Conservation (phyloP, 2,888 invertebrate genomes). For the Imbricaverruca yamaguchii region DNA sequence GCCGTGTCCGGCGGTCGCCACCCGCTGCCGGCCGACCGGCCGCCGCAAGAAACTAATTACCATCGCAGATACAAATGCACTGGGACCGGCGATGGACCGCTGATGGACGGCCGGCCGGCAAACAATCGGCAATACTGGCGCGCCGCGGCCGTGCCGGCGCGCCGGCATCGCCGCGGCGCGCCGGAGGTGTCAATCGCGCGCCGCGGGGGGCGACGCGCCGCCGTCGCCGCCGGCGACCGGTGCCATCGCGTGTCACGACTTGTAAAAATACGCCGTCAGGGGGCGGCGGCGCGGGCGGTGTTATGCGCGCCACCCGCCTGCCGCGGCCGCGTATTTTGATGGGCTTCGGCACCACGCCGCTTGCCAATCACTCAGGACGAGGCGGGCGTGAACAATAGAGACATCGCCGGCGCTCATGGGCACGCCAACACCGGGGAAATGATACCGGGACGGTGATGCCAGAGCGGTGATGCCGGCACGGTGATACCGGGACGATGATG, state of each 20-base stretch:
- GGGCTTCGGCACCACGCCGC: neutral
- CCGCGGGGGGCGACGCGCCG: neutral
- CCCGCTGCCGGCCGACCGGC: neutral
- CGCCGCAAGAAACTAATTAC: slow-evolving; percentile 17
- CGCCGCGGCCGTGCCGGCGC: neutral
- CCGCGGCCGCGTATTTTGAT: neutral
- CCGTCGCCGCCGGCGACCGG: neutral
- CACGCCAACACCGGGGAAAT: too few relatives aligned
- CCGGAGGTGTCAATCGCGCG: slow-evolving; percentile 2
- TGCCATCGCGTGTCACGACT: neutral
- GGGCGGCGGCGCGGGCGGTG: neutral
- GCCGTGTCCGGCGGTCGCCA: neutral
- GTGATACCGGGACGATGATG: too few relatives aligned
- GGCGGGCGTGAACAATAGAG: neutral
- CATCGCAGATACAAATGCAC: slow-evolving; percentile 11
- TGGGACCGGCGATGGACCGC: neutral
- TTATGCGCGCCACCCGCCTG: neutral
- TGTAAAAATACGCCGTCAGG: slow-evolving; percentile 1
- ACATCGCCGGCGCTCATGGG: too few relatives aligned
- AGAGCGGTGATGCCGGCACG: too few relatives aligned
- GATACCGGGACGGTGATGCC: too few relatives aligned
- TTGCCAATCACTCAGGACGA: neutral
- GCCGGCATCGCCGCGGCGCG: neutral
- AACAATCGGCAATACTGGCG: slow-evolving; percentile 13
- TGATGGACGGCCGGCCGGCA: slow-evolving; percentile 1